These are phyloP conservation scores for Spongilla lacustris DNA, from an alignment of 37 sponge, comb jelly and placozoan species.

Conservation along the genomic window DNA sequence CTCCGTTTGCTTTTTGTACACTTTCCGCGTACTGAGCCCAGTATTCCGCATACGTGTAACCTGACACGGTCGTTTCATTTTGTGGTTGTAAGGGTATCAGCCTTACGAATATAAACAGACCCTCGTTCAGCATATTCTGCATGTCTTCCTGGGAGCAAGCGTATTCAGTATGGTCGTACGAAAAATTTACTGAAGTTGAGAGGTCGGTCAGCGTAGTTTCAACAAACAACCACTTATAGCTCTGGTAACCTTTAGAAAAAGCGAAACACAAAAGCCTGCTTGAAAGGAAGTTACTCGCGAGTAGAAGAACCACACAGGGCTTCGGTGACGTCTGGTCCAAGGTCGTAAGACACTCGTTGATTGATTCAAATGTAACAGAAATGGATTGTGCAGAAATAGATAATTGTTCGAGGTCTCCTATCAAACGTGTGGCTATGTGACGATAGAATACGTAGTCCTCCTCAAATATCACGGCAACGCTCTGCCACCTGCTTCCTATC, in stretches of 20 bases:
- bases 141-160: neutral
- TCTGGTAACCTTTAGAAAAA: neutral
- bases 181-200: neutral
- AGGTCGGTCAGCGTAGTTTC: conserved; percentile 3
- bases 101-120: neutral
- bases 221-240: conserved; percentile 29
- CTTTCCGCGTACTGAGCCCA: conserved; percentile 3
- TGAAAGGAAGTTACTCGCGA: neutral
- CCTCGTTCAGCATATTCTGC: neutral
- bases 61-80: neutral
- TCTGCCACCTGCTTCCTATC: neutral
- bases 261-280: conserved; percentile 9
- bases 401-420: neutral
- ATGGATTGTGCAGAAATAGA: neutral
- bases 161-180: neutral
- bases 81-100: neutral
- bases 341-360: neutral
- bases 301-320: neutral
- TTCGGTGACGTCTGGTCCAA: neutral
- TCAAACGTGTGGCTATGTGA: neutral
- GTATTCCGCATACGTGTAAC: conserved; percentile 10
- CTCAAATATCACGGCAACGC: conserved; percentile 9
- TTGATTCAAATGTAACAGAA: neutral
- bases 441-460: neutral
- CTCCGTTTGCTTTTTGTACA: neutral